Base-by-base conservation (phyloP, 2,888 invertebrate genomes). In the Encarsia formosa region DNA sequence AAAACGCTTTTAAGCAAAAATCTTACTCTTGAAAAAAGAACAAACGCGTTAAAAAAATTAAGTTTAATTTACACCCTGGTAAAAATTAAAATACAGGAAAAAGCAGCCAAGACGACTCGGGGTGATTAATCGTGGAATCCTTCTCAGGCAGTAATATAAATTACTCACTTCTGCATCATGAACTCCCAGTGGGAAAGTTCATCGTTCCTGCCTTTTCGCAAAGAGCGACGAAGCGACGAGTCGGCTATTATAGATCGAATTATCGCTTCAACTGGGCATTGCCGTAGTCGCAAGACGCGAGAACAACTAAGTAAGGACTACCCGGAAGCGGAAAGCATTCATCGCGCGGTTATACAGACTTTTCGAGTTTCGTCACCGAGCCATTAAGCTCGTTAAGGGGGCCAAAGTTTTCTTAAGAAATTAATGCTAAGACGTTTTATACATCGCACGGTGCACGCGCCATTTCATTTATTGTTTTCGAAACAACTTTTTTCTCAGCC, bases 251-350 rank as follows among this genome's bases (percentile, higher is more conserved):
- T 26, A 29, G 48, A 52, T 55, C 55, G 52, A 55, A 49, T 52
- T 49, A 52, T 52, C 40, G 45, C 26, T 38, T 48, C 42, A 13
- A 29, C 6, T 26, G 26, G 19, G 38, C 24, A 19, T 24, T 20
- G 40, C 38, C n/a, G n/a, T n/a, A n/a, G n/a, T n/a, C n/a, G n/a
- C n/a, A n/a, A n/a, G n/a, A n/a, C n/a, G n/a, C n/a, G n/a, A n/a
- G n/a, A n/a, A n/a, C n/a, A n/a, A n/a, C n/a, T n/a, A n/a, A n/a
- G n/a, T n/a, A n/a, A n/a, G n/a, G n/a, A n/a, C n/a, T n/a, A n/a
- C n/a, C n/a, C 40, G 52, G 52, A 55, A 55, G 49, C 55, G 55
- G 55, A 55, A 55, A 43, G 20, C 55, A 55, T 55, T 55, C 49
- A 49, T 55, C 45, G 37, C 32, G 45, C 40, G 41, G 24, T 39